Evolutionary conservation across 2,888 invertebrate genomes (phyloP).

Genomic region (Agonopterix arenella): DNA sequence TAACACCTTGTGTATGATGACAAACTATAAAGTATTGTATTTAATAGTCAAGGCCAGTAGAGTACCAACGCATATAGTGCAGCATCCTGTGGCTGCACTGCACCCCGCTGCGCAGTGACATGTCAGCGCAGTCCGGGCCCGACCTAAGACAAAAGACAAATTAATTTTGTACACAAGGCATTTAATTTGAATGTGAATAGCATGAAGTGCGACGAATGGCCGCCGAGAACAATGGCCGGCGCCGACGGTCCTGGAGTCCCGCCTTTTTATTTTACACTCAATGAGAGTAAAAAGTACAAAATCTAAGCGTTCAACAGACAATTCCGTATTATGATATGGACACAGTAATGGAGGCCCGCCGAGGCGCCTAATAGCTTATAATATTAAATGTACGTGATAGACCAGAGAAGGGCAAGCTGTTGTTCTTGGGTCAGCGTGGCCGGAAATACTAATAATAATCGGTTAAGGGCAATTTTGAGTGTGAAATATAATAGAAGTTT

Average conservation of each 20-base stretch:
- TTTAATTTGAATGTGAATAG: conserved; percentile 77
- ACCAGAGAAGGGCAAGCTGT: conserved; percentile 33
- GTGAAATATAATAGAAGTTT: too few relatives aligned
- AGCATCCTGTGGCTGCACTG: conserved; percentile 8
- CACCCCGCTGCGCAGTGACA: conserved; percentile 62
- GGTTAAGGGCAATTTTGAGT: too few relatives aligned
- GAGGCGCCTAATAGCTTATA: conserved; percentile 72
- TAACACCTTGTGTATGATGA: too few relatives aligned
- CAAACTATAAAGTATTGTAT: too few relatives aligned
- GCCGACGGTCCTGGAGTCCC: conserved; percentile 59
- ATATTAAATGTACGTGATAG: conserved; percentile 71
- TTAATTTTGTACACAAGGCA: conserved; percentile 75
- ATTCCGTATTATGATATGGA: conserved; percentile 76
- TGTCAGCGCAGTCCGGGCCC: conserved; percentile 43
- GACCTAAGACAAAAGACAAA: conserved; percentile 75
- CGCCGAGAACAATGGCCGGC: conserved; percentile 72
- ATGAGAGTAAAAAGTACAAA: conserved; percentile 70
- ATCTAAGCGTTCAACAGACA: conserved; percentile 67
- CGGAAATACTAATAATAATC: conserved; percentile 39
- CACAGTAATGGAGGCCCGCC: conserved; percentile 68
- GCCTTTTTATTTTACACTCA: conserved; percentile 68
- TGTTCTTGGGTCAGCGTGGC: conserved; percentile 22
- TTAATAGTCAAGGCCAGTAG: too few relatives aligned
- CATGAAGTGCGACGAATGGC: conserved; percentile 76
- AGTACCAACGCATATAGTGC: neutral